Evolutionary conservation across 2,888 invertebrate genomes (phyloP), one percentile per base, ranked within the genome.

Genomic region (Mechanitis messenoides): DNA sequence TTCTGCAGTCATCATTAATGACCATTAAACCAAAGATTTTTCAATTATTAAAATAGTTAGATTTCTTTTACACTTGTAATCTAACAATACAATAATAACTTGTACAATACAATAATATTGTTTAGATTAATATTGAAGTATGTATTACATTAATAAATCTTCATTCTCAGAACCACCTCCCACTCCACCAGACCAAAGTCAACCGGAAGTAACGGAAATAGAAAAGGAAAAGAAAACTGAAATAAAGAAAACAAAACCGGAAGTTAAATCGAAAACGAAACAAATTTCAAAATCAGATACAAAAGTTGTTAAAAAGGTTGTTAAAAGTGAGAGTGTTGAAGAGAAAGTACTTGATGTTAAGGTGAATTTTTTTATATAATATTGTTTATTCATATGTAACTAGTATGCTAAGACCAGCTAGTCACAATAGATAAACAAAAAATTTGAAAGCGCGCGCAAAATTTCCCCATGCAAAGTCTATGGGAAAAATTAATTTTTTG

Each of bases 171-270:
- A 71, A 4, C 66, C 74, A 0, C 77, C 78, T 0, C 72, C 74
- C 45, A 86, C 85, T 2, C 79, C 85, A 0, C 85, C 86, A 0
- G 87, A 86, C 42, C 42, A 42, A 42, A 61, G 81, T 0, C 74
- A 72, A 6, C 76, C 77, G 2, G 73, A 74, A 66, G 71, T 68
- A 45, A 63, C 72, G 56, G 72, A 74, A 5, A 77, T 73, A 33
- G 81, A 80, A 11, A 64, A 65, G 7, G 79, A 77, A 3, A 74
- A 76, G 46, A 77, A 78, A 56, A 60, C 56, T 11, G 31, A 56
- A 20, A 72, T 69, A 60, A 65, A 63, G 7, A 73, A 74, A 7
- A 47, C 58, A 65, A 71, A 61, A n/a, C 69, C 12, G 1, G 72
- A 76, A 9, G 69, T 70, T 0, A 79, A 76, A 46, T 72, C 74